Base-by-base conservation (phyloP, 2,888 invertebrate genomes). In the Leptodirus hochenwartii region DNA sequence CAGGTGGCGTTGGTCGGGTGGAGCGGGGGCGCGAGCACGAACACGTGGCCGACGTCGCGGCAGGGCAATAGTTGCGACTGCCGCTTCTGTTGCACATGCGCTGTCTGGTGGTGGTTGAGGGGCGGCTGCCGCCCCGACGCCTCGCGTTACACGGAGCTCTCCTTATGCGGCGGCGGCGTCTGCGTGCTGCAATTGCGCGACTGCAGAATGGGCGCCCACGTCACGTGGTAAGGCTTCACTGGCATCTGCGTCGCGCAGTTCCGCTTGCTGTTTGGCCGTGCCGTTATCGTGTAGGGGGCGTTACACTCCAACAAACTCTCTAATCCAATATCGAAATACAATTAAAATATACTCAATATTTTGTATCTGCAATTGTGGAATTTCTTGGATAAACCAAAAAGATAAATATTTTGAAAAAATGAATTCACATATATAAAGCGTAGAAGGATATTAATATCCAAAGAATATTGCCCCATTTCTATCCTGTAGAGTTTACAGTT, bases 1-100 rank as follows among this genome's bases (percentile, higher is more conserved):
- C 55, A 55, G 54, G 54, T 55, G 55, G 51, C 50, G 54, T 55
- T 55, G 54, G 55, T 54, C 54, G 51, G 51, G 45, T 50, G 37
- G 37, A 37, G 37, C 37, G 8, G 20, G n/a, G n/a, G n/a, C n/a
- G n/a, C n/a, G n/a, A n/a, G n/a, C n/a, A n/a, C n/a, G n/a, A n/a
- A n/a, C n/a, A n/a, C n/a, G n/a, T n/a, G n/a, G n/a, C n/a, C n/a
- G n/a, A n/a, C n/a, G n/a, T n/a, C n/a, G n/a, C n/a, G n/a, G n/a
- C n/a, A n/a, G n/a, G n/a, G n/a, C n/a, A n/a, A n/a, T n/a, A n/a
- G n/a, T n/a, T n/a, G n/a, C n/a, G n/a, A n/a, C n/a, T n/a, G n/a
- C n/a, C n/a, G n/a, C n/a, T n/a, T n/a, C n/a, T n/a, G n/a, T n/a
- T n/a, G n/a, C n/a, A n/a, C n/a, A n/a, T n/a, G n/a, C 37, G 37